Conservation (phyloP, 2,888 invertebrate species). For the Andrena praecox region DNA sequence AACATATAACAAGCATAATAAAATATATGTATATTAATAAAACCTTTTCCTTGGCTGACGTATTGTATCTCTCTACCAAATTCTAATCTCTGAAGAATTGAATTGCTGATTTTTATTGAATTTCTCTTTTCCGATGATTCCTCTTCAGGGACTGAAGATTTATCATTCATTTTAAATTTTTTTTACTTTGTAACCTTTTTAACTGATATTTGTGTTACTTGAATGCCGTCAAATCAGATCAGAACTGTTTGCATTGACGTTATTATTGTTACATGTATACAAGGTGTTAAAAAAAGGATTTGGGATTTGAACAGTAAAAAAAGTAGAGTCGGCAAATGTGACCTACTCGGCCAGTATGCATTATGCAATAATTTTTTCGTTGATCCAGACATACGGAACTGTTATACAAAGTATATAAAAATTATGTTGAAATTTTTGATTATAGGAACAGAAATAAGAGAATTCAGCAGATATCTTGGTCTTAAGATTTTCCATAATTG, state of each 20-base stretch:
- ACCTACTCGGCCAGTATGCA: no score
- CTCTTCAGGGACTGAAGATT: not conserved
- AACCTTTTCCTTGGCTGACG: not conserved
- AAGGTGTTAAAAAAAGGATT: not conserved
- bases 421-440: no score
- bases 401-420: no score
- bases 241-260: not conserved
- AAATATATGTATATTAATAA: not conserved
- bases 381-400: no score
- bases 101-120: not conserved
- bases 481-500: no score
- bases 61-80: not conserved
- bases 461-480: no score
- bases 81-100: not conserved
- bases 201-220: conserved; percentile 4
- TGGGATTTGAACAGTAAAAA: no score
- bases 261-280: not conserved
- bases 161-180: not conserved
- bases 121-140: not conserved
- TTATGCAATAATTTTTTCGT: no score
- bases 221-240: not conserved
- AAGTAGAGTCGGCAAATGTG: no score
- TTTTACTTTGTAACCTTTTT: not conserved
- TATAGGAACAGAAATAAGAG: no score
- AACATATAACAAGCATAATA: not conserved